These are phyloP conservation scores for Sylvia atricapilla DNA, from an alignment of 2,113 vertebrate genomes.

Conservation along the genomic window DNA sequence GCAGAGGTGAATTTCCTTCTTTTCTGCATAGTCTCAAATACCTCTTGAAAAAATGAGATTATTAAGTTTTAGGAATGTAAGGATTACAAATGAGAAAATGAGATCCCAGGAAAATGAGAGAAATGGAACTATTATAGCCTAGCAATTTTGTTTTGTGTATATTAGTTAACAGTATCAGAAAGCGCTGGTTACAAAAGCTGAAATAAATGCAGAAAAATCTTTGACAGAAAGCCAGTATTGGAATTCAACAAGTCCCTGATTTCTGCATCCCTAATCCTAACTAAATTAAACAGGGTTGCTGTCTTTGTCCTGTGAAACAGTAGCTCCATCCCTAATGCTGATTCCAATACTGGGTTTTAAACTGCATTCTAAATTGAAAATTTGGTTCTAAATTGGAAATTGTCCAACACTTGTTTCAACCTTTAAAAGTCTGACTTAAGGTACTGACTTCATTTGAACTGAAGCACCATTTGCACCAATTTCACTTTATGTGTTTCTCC, in stretches of 20 bases:
- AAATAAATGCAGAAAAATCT: neutral
- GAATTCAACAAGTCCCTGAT: neutral
- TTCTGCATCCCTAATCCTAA: neutral
- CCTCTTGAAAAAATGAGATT: neutral
- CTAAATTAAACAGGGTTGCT: neutral
- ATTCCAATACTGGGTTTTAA: neutral
- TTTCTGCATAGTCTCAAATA: neutral
- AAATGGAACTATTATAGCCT: neutral
- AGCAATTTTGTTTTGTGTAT: neutral
- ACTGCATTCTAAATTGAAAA: neutral
- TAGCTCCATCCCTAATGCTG: neutral
- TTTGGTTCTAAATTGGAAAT: neutral
- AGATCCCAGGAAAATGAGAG: neutral
- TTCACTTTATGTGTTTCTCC: neutral
- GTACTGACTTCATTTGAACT: neutral
- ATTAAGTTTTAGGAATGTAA: neutral
- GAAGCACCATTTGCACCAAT: neutral
- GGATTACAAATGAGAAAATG: neutral
- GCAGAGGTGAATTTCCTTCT: neutral
- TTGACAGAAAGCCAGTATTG: neutral
- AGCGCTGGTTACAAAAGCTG: neutral
- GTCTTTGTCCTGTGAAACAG: neutral
- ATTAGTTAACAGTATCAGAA: neutral
- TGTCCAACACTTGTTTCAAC: neutral
- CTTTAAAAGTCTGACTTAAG: neutral